phyloP scores from a whole-genome alignment of 2,113 vertebrate species.

The Trichechus manatus region DNA sequence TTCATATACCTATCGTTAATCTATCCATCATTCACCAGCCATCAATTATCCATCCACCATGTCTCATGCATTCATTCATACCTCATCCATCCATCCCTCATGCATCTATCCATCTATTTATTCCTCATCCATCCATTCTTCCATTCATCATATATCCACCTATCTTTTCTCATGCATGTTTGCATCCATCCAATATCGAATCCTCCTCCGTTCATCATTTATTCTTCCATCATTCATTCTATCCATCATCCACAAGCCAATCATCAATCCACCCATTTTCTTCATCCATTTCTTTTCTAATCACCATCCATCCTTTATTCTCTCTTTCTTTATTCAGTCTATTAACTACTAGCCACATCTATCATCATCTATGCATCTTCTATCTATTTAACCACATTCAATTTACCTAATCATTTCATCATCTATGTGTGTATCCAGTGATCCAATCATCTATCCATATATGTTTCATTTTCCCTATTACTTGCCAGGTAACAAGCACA shows the following conservation, averaged over 20 bases:
- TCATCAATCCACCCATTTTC: neutral
- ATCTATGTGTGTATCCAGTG: neutral
- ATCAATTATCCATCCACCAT: neutral
- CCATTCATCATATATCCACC: neutral
- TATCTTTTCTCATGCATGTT: neutral
- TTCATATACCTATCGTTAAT: neutral
- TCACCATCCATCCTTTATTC: neutral
- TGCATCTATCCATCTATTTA: neutral
- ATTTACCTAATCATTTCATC: conserved; percentile 12
- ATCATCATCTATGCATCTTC: conserved; percentile 9
- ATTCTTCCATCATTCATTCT: neutral
- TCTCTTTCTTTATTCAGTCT: conserved; percentile 22
- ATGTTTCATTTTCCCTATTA: neutral
- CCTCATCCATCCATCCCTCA: neutral
- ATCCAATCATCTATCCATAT: neutral
- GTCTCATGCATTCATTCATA: conserved; percentile 9
- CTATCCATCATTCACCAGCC: neutral
- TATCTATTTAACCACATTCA: neutral
- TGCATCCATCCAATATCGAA: neutral
- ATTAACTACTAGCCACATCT: neutral
- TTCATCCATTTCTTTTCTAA: neutral
- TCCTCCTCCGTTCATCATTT: neutral
- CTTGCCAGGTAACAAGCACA: neutral
- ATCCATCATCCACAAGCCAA: neutral
- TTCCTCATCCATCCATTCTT: neutral